These are phyloP conservation scores for Oncorhynchus keta DNA, from an alignment of 2,113 vertebrate genomes.

Conservation along the genomic window DNA sequence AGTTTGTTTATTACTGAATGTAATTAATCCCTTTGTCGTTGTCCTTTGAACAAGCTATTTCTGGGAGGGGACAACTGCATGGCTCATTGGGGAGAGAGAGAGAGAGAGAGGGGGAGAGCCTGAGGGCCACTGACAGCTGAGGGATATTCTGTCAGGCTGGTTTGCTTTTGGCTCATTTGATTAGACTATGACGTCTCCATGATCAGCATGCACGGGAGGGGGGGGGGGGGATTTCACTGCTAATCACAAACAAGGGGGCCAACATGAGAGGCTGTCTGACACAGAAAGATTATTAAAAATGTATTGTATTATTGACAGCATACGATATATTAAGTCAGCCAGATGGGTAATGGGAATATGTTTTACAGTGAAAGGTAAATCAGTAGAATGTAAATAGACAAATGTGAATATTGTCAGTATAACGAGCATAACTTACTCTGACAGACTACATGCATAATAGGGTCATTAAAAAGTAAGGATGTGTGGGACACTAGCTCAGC, in stretches of 20 bases:
- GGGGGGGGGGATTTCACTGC: no score
- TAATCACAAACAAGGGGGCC: slow-evolving; percentile 52
- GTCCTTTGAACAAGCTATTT: slow-evolving; percentile 86
- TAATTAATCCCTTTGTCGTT: slow-evolving; percentile 87
- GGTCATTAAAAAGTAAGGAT: no score
- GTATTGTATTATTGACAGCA: slow-evolving; percentile 51
- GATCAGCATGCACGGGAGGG: slow-evolving; percentile 44
- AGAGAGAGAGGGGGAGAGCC: slow-evolving; percentile 64
- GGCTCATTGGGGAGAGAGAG: slow-evolving; percentile 39
- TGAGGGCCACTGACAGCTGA: slow-evolving; percentile 88
- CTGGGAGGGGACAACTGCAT: slow-evolving; percentile 81
- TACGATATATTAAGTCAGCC: background rate
- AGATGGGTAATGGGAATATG: background rate
- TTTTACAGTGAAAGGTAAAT: no score
- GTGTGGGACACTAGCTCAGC: no score
- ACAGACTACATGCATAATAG: background rate
- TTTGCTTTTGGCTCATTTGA: slow-evolving; percentile 67
- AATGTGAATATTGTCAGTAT: background rate
- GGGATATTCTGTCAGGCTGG: slow-evolving; percentile 79
- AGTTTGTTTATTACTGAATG: slow-evolving; percentile 76
- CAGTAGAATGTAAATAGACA: no score
- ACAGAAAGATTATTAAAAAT: slow-evolving; percentile 45
- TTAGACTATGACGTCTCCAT: slow-evolving; percentile 45
- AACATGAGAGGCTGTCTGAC: background rate
- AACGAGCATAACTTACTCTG: background rate